phyloP scores from a whole-genome alignment of 2,888 invertebrate species.

The Sminthurides aquaticus region DNA sequence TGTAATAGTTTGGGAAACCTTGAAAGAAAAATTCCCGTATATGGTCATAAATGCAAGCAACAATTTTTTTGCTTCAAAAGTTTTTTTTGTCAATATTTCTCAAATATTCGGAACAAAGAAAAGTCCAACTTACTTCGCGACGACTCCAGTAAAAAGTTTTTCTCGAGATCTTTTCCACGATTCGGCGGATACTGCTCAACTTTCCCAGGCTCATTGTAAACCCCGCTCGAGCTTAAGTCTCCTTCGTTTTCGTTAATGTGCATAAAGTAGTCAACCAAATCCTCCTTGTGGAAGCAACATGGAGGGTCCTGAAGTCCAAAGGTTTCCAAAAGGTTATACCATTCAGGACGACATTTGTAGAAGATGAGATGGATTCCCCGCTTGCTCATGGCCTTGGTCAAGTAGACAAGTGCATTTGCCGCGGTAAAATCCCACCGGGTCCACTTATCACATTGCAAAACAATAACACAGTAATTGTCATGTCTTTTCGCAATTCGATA shows the following conservation, averaged over 20 bases:
- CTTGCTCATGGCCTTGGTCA: conserved; percentile 31
- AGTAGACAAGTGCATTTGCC: conserved; percentile 25
- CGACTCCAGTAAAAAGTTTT: conserved; percentile 17
- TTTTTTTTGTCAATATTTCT: no score
- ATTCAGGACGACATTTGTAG: conserved; percentile 22
- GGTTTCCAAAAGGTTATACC: conserved; percentile 20
- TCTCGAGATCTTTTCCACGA: conserved; percentile 1
- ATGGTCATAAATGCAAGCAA: no score
- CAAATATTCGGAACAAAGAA: no score
- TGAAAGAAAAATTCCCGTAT: no score
- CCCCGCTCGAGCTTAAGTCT: conserved; percentile 8
- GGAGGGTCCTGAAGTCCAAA: conserved; percentile 23
- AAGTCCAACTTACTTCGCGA: conserved; percentile 23
- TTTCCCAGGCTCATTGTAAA: conserved; percentile 10
- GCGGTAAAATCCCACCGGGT: conserved; percentile 31
- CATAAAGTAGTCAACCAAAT: conserved; percentile 21
- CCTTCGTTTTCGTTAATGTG: conserved; percentile 12
- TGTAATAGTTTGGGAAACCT: no score
- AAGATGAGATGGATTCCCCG: conserved; percentile 18
- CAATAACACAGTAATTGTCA: conserved; percentile 27
- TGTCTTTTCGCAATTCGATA: conserved; percentile 28
- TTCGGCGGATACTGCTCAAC: background rate
- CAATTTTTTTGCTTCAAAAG: no score
- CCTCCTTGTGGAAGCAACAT: conserved; percentile 23
- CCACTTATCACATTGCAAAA: conserved; percentile 31